phyloP scores from a whole-genome alignment of 2,888 invertebrate species.

The Chydorus sphaericus region DNA sequence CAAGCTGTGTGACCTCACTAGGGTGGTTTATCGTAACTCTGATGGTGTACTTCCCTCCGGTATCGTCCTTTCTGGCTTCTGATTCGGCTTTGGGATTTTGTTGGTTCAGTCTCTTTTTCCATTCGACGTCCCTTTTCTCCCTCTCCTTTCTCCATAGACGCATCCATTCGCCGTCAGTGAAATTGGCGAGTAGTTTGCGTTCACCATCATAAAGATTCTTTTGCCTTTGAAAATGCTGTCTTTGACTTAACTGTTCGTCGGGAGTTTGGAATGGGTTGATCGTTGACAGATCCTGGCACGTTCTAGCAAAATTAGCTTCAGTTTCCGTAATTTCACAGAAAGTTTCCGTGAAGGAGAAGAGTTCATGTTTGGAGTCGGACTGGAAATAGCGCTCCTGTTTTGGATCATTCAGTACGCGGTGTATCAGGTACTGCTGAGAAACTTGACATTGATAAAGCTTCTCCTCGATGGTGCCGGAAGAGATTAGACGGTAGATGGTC shows the following conservation, averaged over 20 bases:
- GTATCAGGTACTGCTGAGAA: slow-evolving; percentile 82
- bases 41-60: slow-evolving; percentile 8
- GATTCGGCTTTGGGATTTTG: slow-evolving; percentile 22
- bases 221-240: slow-evolving; percentile 72
- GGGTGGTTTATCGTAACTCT: slow-evolving; percentile 19
- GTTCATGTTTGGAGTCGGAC: slow-evolving; percentile 70
- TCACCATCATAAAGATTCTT: background rate
- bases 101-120: slow-evolving; percentile 19
- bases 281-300: slow-evolving; percentile 34
- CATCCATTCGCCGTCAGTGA: slow-evolving; percentile 18
- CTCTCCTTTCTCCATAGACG: slow-evolving; percentile 17
- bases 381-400: slow-evolving; percentile 77
- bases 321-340: slow-evolving; percentile 59
- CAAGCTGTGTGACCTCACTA: slow-evolving; percentile 24
- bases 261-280: background rate
- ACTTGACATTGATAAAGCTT: slow-evolving; percentile 93
- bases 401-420: slow-evolving; percentile 76
- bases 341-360: slow-evolving; percentile 68
- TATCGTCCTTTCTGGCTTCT: slow-evolving; percentile 24
- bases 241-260: too few relatives aligned
- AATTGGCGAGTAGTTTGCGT: background rate
- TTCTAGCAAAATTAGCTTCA: slow-evolving; percentile 52
- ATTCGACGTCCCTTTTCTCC: background rate
- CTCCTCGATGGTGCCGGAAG: slow-evolving; percentile 87
- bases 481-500: slow-evolving; percentile 70